Percentiles rank a stretch among this genome's conserved stretches.
Evolutionary conservation across 2,797 vertebrate species (phyloP).

Genomic region (Sebastolobus alascanus): DNA sequence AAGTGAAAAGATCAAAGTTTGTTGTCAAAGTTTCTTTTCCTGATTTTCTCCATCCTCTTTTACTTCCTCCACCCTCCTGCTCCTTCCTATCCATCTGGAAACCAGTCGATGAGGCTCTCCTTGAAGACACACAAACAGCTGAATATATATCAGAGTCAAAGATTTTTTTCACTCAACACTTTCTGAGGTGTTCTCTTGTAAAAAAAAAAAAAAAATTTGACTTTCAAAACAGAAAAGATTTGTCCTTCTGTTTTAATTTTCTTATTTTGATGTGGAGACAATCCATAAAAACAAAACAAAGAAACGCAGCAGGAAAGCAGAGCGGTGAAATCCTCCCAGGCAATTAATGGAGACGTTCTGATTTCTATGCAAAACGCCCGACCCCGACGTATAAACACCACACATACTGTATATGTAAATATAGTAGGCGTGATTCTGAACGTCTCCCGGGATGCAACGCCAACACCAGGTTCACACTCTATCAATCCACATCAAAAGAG

Average conservation of each 20-base stretch:
- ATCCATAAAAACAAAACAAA: neutral
- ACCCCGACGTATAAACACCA: constrained; percentile 4
- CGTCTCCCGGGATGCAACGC: constrained; percentile 10
- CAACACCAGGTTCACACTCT: constrained; percentile 32
- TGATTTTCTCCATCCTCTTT: neutral
- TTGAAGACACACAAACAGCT: neutral
- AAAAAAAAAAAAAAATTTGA: constrained; percentile 11
- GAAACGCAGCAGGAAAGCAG: neutral
- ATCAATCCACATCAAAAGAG: constrained; percentile 58
- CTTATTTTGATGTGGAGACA: neutral
- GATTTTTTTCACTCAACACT: no score
- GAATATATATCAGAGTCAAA: constrained; percentile 4
- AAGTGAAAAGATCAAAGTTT: no score
- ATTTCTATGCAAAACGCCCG: constrained; percentile 15
- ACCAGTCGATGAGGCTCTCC: neutral
- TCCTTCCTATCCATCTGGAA: neutral
- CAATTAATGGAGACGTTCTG: constrained; percentile 9
- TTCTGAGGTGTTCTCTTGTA: neutral
- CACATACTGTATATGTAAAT: neutral
- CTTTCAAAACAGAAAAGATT: constrained; percentile 4
- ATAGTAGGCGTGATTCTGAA: constrained; percentile 10
- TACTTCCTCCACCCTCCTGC: neutral
- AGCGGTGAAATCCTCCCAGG: constrained; percentile 20
- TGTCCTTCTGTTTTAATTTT: constrained; percentile 2
- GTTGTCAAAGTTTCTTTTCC: neutral